Evolutionary conservation across 1,140 invertebrate species (phyloP).

Genomic region (Paraescarpia echinospica): DNA sequence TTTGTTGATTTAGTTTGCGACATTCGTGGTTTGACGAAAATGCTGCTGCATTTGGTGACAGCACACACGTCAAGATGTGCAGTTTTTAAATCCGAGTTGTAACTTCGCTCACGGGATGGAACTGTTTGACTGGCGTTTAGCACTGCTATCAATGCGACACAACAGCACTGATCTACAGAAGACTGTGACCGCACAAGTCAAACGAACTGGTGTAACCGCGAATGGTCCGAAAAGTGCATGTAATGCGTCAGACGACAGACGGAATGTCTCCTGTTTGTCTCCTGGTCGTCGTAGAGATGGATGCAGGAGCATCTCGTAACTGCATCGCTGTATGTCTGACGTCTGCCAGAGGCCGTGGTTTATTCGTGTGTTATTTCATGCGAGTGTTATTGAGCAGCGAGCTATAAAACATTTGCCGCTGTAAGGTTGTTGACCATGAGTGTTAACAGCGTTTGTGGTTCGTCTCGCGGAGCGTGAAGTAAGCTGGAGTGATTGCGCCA

Average conservation of each 20-base stretch:
- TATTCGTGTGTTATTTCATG: neutral
- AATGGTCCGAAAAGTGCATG: neutral
- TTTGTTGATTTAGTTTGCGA: too few species aligned
- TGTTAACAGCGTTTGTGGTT: neutral
- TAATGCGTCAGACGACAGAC: neutral
- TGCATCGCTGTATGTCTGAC: neutral
- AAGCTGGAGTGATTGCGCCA: too few species aligned
- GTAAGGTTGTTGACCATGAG: neutral
- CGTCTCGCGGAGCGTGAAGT: neutral
- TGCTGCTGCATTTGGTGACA: too few species aligned
- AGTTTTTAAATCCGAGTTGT: too few species aligned
- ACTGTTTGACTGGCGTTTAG: too few species aligned
- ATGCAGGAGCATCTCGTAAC: neutral
- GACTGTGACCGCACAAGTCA: too few species aligned
- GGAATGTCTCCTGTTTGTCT: neutral
- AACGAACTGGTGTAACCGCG: neutral
- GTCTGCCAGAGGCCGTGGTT: neutral
- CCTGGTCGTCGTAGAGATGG: neutral
- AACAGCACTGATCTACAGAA: too few species aligned
- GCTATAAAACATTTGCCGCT: neutral
- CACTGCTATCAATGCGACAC: too few species aligned
- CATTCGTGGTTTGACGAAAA: too few species aligned
- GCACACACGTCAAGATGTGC: too few species aligned
- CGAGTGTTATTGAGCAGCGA: neutral
- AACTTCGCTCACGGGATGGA: too few species aligned